These are phyloP conservation scores for Mechanitis mazaeus DNA, from an alignment of 2,888 invertebrate genomes.

Conservation along the genomic window DNA sequence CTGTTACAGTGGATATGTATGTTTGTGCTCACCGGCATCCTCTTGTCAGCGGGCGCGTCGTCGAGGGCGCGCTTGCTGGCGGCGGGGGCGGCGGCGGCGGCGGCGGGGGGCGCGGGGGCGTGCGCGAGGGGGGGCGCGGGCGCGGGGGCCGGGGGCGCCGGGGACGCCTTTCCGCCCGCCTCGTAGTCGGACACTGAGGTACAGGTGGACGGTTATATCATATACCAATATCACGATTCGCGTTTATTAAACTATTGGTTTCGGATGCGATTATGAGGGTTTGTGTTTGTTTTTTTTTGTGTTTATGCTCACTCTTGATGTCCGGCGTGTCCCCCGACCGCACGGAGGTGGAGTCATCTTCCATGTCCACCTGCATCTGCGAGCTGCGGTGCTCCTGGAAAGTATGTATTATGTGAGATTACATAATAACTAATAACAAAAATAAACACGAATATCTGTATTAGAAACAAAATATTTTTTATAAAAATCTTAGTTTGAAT, in stretches of 20 bases:
- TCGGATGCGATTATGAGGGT: no score
- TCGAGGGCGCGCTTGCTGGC: conserved; percentile 60
- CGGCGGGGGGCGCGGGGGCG: conserved; percentile 25
- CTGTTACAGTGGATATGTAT: no score
- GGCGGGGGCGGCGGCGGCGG: conserved; percentile 28
- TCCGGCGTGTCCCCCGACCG: conserved; percentile 88
- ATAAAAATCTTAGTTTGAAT: no score
- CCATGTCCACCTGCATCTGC: conserved; percentile 91
- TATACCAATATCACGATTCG: not conserved
- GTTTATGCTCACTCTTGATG: conserved; percentile 79
- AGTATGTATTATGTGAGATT: not conserved
- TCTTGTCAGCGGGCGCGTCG: conserved; percentile 82
- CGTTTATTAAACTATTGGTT: not conserved
- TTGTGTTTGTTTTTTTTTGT: not conserved
- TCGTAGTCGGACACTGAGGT: conserved; percentile 55
- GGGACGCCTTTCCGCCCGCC: conserved; percentile 37
- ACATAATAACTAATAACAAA: no score
- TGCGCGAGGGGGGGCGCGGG: conserved; percentile 23
- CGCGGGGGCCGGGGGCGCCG: conserved; percentile 29
- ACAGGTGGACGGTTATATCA: not conserved
- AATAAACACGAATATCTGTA: no score
- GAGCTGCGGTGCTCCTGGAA: conserved; percentile 91
- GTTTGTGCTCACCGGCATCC: conserved; percentile 80
- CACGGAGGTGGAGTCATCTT: conserved; percentile 92
- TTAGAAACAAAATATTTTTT: no score